Evolutionary conservation across 2,113 vertebrate genomes (phyloP).

Genomic region (Tylochromis polylepis): DNA sequence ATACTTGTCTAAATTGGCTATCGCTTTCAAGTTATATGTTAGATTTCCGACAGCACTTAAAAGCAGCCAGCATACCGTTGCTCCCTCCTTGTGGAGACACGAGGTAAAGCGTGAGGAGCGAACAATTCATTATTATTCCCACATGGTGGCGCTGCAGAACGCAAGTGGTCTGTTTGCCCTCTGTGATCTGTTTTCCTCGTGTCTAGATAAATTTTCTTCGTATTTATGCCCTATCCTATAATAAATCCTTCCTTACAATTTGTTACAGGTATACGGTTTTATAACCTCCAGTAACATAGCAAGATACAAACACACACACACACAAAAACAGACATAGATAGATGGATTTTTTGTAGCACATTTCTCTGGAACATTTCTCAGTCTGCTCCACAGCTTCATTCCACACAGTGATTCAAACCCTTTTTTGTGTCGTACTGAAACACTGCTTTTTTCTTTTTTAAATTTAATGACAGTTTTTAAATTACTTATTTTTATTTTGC

Average conservation of each 20-base stretch:
- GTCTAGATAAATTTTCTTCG: neutral
- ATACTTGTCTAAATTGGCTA: neutral
- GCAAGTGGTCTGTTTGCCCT: neutral
- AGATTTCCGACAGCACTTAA: neutral
- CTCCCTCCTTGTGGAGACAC: constrained; percentile 15
- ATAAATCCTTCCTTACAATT: neutral
- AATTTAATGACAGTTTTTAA: neutral
- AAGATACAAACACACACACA: neutral
- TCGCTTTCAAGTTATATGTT: neutral
- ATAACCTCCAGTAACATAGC: neutral
- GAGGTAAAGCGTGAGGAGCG: neutral
- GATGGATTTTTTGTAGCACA: neutral
- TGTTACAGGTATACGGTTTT: neutral
- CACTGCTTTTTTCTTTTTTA: neutral
- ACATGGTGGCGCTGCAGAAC: neutral
- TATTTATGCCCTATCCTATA: neutral
- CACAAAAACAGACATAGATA: neutral
- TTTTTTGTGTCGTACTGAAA: neutral
- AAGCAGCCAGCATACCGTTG: neutral
- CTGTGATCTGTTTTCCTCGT: neutral
- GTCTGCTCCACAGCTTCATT: neutral
- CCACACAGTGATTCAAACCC: neutral
- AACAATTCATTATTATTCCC: neutral
- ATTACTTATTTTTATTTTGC: neutral
- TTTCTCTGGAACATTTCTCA: neutral